Base-by-base conservation (phyloP, 2,797 vertebrate genomes). In the Leuciscus waleckii region DNA sequence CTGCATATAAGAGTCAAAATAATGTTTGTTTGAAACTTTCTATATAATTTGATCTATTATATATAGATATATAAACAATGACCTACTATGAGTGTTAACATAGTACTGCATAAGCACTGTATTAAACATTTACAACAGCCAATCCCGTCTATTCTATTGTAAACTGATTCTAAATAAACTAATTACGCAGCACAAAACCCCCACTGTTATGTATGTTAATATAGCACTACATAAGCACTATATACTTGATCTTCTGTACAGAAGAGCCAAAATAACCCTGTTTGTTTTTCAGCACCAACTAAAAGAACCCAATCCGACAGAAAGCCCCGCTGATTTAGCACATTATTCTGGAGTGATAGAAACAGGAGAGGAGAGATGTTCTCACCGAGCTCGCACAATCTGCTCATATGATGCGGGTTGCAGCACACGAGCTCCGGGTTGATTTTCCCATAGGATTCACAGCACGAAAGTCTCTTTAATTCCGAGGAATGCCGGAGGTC, bases 391-490 rank as follows among this genome's bases (percentile, higher is more conserved):
- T 99, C 98, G 94, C 97, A 98, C 90, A 99, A 97, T 90, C 97
- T 93, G 95, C 98, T 99, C 95, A 99, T 97, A 95, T 99, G 98
- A 94, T 98, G 97, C 90, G 98, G 98, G 93, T 99, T 99, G 95
- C 97, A 98, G 96, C 98, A 99, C 91, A 97, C 95, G 78, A 97
- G 94, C 93, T 98, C 98, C 84, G 97, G 93, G 95, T 97, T 97
- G 89, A 93, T 94, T 93, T 97, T 97, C 93, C 97, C 94, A 93
- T 98, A 98, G 87, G 97, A 97, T 95, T 99, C 97, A 95, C 98
- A 99, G 97, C 96, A 96, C 90, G 95, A 96, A 87, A 99, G 94
- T 94, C 98, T 95, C 96, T 99, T 99, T 87, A 98, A 93, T 94
- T 99, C 96, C 91, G 98, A 96, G 93, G 95, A 96, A 94, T 97